These are phyloP conservation scores for Penaeus vannamei DNA, from an alignment of 1,140 invertebrate species.

Conservation along the genomic window DNA sequence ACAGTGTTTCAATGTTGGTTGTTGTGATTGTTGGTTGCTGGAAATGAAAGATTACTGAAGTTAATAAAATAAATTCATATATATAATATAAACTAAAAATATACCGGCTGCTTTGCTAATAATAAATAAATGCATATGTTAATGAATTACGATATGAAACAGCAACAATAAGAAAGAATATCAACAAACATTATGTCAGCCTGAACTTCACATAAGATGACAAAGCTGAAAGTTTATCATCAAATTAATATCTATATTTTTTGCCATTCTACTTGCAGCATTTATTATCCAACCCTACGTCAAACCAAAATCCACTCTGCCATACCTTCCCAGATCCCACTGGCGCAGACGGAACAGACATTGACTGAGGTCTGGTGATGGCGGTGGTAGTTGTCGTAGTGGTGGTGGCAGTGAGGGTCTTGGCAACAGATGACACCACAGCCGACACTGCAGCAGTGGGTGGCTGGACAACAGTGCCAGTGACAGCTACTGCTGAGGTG, in stretches of 20 bases:
- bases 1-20: conserved; percentile 97
- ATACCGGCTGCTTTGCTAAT: too few species aligned
- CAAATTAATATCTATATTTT: too few species aligned
- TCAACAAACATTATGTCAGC: too few species aligned
- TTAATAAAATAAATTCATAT: background rate
- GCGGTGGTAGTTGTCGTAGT: conserved; percentile 68
- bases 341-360: conserved; percentile 12
- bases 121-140: too few species aligned
- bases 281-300: too few species aligned
- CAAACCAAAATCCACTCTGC: too few species aligned
- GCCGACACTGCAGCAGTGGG: conserved; percentile 30
- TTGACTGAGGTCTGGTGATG: conserved; percentile 60
- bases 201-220: too few species aligned
- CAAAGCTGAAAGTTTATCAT: too few species aligned
- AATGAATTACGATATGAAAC: too few species aligned
- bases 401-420: conserved; percentile 55
- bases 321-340: conserved; percentile 68
- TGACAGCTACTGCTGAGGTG: conserved; percentile 51
- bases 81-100: background rate
- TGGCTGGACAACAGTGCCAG: conserved; percentile 40
- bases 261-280: too few species aligned
- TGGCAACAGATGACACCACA: conserved; percentile 54
- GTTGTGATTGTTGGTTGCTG: conserved; percentile 90
- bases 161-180: too few species aligned
- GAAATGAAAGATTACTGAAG: background rate